These are phyloP conservation scores for Spongia lamella DNA, from an alignment of 37 sponge, comb jelly and placozoan genomes.

Conservation along the genomic window DNA sequence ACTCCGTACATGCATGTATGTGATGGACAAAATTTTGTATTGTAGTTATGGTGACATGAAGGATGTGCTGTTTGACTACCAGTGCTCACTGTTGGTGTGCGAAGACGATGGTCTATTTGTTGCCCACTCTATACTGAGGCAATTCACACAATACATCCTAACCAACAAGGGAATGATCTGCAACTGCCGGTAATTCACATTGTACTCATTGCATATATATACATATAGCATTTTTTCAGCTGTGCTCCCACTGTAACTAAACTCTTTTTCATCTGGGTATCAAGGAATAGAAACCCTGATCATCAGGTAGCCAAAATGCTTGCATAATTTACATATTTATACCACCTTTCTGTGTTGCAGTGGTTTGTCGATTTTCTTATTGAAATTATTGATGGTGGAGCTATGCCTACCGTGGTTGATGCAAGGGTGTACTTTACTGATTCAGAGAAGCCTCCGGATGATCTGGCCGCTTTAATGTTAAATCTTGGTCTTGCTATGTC, in stretches of 20 bases:
- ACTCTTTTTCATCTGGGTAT: constrained; percentile 62
- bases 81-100: constrained; percentile 51
- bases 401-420: constrained; percentile 54
- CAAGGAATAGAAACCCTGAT: constrained; percentile 39
- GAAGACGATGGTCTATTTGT: constrained; percentile 39
- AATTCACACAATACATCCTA: constrained; percentile 41
- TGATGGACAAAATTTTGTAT: neutral
- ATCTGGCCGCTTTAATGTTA: constrained; percentile 56
- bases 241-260: constrained; percentile 47
- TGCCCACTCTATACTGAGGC: constrained; percentile 37
- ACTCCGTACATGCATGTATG: neutral
- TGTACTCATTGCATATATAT: no score
- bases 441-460: constrained; percentile 57
- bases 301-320: no score
- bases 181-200: constrained; percentile 50
- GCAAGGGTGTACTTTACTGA: constrained; percentile 66
- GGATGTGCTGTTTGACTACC: constrained; percentile 35
- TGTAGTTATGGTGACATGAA: constrained; percentile 38
- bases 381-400: constrained; percentile 48
- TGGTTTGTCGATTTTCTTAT: constrained; percentile 65
- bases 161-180: constrained; percentile 28
- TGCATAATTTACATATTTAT: no score
- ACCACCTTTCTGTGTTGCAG: constrained; percentile 14
- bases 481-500: constrained; percentile 49
- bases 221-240: constrained; percentile 3